These are phyloP conservation scores for Miltochrista miniata DNA, from an alignment of 2,888 invertebrate genomes.

Conservation along the genomic window DNA sequence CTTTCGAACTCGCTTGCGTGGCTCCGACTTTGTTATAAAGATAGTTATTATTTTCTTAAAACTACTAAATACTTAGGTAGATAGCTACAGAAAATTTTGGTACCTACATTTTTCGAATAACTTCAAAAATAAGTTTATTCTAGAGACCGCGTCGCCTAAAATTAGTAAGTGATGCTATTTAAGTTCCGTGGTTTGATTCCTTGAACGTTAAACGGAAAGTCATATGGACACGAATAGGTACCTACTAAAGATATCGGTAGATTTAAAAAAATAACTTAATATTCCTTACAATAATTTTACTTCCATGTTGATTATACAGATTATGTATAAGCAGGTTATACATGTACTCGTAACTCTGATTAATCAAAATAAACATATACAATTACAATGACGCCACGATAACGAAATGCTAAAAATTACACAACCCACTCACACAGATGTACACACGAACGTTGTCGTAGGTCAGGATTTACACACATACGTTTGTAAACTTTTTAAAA, in stretches of 20 bases:
- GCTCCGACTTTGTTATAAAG: constrained; percentile 33
- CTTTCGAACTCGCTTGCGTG: constrained; percentile 51
- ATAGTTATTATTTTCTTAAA: constrained; percentile 32
- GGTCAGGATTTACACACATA: constrained; percentile 44
- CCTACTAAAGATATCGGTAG: not conserved
- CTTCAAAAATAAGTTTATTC: too few relatives aligned
- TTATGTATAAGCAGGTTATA: too few relatives aligned
- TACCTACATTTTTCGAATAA: too few relatives aligned
- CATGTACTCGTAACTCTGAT: not conserved
- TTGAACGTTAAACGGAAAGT: too few relatives aligned
- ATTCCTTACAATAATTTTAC: too few relatives aligned
- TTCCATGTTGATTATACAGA: too few relatives aligned
- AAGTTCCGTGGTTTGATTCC: too few relatives aligned
- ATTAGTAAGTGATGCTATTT: too few relatives aligned
- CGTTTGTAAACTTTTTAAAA: constrained; percentile 41
- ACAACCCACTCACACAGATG: constrained; percentile 53
- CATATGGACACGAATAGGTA: too few relatives aligned
- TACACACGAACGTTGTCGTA: constrained; percentile 46
- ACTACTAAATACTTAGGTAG: constrained; percentile 19
- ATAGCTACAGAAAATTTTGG: not conserved
- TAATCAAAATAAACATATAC: constrained; percentile 16
- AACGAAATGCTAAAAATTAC: constrained; percentile 48
- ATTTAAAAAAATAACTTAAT: too few relatives aligned
- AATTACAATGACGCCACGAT: constrained; percentile 20
- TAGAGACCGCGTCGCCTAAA: too few relatives aligned